phyloP scores from a whole-genome alignment of 2,797 vertebrate species.

The Chaenodraco wilsoni region DNA sequence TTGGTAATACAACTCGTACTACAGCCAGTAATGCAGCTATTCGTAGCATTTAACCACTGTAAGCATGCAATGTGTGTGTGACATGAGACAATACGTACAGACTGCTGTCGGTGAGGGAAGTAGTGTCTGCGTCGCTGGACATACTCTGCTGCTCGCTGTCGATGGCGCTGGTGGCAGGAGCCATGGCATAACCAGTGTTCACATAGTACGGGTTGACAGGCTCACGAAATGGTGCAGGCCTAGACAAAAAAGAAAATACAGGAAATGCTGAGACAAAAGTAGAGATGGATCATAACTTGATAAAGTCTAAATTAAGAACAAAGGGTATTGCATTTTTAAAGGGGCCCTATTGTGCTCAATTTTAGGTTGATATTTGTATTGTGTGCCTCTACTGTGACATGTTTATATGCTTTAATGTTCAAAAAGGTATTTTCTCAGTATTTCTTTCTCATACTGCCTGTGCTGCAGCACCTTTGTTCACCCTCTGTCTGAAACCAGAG shows the following conservation, averaged over 20 bases:
- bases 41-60: not conserved
- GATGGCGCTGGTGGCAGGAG: constrained; percentile 94
- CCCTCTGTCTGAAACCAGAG: no score
- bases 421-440: no score
- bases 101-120: constrained; percentile 96
- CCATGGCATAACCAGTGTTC: constrained; percentile 91
- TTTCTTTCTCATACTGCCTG: no score
- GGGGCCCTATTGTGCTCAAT: no score
- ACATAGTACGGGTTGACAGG: constrained; percentile 92
- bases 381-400: no score
- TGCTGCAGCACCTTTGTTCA: no score
- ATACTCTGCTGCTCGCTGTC: constrained; percentile 99
- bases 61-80: constrained; percentile 1
- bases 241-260: constrained; percentile 37
- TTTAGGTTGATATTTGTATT: no score
- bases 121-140: constrained; percentile 96
- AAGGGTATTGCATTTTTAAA: no score
- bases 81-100: constrained; percentile 86
- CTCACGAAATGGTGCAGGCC: constrained; percentile 86
- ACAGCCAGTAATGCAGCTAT: not conserved
- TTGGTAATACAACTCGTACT: not conserved
- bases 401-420: no score
- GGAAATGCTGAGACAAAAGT: constrained; percentile 1
- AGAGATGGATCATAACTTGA: no score
- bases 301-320: no score